Evolutionary conservation across 2,888 invertebrate species (phyloP).

Genomic region (Antheraea yamamai): DNA sequence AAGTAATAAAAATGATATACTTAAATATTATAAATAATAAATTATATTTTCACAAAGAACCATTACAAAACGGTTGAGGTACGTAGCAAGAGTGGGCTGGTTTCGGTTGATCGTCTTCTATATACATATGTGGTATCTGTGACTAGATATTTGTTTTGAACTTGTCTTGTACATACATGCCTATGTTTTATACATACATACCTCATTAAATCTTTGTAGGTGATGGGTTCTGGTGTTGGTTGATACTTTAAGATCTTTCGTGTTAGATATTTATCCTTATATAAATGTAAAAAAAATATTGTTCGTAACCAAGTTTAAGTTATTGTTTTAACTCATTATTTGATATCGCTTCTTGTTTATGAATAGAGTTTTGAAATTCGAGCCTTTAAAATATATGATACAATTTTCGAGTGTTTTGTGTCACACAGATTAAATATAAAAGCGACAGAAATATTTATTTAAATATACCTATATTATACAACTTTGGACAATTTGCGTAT

Average conservation of each 20-base stretch:
- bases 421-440: too few relatives aligned
- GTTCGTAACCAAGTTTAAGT: neutral
- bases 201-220: neutral
- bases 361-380: neutral
- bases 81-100: neutral
- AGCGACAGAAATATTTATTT: too few relatives aligned
- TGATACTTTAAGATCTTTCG: neutral
- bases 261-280: neutral
- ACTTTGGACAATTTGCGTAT: too few relatives aligned
- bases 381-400: neutral
- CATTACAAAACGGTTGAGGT: conserved; percentile 1
- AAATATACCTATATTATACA: too few relatives aligned
- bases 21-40: neutral
- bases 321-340: neutral
- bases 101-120: neutral
- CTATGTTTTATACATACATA: neutral
- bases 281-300: neutral
- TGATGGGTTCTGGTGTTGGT: conserved; percentile 14
- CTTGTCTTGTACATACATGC: neutral
- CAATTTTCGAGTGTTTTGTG: too few relatives aligned
- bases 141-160: neutral
- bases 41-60: conserved; percentile 9
- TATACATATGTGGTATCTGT: neutral
- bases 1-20: neutral
- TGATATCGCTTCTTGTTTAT: neutral